Conservation (phyloP, 1,140 invertebrate genomes). For the Ceratosolen solmsi region DNA sequence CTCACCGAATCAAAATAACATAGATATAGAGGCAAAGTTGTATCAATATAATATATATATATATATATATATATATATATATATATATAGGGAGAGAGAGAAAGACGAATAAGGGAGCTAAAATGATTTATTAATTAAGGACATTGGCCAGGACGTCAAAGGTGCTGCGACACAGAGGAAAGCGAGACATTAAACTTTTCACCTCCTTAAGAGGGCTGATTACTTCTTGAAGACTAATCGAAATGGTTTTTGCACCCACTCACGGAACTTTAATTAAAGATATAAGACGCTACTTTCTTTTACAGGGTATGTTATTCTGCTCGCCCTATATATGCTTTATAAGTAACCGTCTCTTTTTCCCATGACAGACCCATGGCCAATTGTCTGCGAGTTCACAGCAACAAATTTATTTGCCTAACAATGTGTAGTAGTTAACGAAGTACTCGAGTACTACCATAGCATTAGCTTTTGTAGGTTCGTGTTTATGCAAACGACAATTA, state of each 20-base stretch:
- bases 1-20: background rate
- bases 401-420: background rate
- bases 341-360: background rate
- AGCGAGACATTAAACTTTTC: conserved; percentile 36
- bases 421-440: background rate
- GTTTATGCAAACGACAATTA: no score
- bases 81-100: background rate
- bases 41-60: no score
- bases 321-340: background rate
- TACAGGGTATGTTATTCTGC: no score
- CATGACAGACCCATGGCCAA: background rate
- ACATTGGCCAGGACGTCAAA: background rate
- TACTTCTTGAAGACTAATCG: conserved; percentile 1
- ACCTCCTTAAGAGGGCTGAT: background rate
- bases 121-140: conserved; percentile 41
- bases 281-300: background rate
- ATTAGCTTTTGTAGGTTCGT: no score
- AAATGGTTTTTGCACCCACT: background rate
- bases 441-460: no score
- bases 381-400: background rate
- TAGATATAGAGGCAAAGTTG: background rate
- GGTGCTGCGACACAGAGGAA: background rate
- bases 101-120: background rate
- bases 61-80: no score
- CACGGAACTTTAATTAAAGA: conserved; percentile 6